These are phyloP conservation scores for Lutraria lutraria DNA, from an alignment of 2,888 invertebrate species.

Conservation along the genomic window DNA sequence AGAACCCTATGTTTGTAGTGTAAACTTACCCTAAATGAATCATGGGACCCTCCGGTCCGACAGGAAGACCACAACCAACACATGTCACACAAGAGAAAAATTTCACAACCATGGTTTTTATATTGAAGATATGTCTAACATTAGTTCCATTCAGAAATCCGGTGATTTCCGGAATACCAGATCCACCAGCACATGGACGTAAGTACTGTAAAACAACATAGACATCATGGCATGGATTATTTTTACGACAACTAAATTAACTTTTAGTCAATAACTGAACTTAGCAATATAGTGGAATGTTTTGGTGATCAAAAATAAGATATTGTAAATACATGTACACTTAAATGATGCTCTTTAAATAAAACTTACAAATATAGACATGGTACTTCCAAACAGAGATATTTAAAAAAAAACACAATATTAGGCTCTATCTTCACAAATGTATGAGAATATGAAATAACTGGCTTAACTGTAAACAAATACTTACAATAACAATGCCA, in stretches of 20 bases:
- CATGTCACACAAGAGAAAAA: constrained; percentile 86
- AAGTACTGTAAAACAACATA: constrained; percentile 76
- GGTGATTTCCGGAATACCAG: constrained; percentile 87
- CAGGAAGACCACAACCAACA: constrained; percentile 87
- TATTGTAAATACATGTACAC: no score
- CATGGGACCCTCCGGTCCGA: constrained; percentile 88
- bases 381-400: no score
- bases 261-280: no score
- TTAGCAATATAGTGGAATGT: no score
- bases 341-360: no score
- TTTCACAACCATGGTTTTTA: constrained; percentile 86
- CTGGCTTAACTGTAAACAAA: not conserved
- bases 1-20: not conserved
- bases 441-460: no score
- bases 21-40: constrained; percentile 86
- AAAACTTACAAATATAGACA: no score
- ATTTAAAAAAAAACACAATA: no score
- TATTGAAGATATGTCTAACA: constrained; percentile 86
- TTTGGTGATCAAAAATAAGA: no score
- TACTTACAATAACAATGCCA: constrained; percentile 83
- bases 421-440: no score
- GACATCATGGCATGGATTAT: no score
- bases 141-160: constrained; percentile 86
- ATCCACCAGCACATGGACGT: constrained; percentile 84
- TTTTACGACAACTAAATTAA: no score